Evolutionary conservation across 2,888 invertebrate genomes (phyloP).

Genomic region (Callyntrura guangdongensis): DNA sequence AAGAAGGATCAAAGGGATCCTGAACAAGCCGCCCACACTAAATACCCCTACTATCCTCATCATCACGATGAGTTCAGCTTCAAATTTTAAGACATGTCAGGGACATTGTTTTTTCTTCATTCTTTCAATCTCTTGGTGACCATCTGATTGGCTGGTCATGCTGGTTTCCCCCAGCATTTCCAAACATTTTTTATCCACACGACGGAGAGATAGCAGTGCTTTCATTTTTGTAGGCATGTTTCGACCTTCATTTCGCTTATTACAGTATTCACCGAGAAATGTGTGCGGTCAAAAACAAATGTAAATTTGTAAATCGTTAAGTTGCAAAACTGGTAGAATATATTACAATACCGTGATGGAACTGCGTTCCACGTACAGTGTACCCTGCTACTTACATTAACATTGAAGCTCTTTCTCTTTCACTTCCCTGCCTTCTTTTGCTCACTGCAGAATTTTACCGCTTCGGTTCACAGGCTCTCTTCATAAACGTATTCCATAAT

Average conservation of each 20-base stretch:
- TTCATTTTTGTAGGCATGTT: too few relatives aligned
- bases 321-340: too few relatives aligned
- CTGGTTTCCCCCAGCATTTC: background rate
- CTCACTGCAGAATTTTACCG: slow-evolving; percentile 36
- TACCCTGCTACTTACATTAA: too few relatives aligned
- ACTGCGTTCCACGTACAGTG: background rate
- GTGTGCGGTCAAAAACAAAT: too few relatives aligned
- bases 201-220: too few relatives aligned
- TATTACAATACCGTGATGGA: too few relatives aligned
- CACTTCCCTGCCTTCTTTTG: background rate
- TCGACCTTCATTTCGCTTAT: too few relatives aligned
- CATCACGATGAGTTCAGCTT: slow-evolving; percentile 3
- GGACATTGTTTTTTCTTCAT: slow-evolving; percentile 56
- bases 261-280: too few relatives aligned
- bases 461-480: slow-evolving; percentile 41
- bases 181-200: background rate
- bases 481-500: background rate
- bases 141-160: background rate
- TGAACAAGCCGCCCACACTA: slow-evolving; percentile 6
- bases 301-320: too few relatives aligned
- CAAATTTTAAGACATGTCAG: slow-evolving; percentile 72
- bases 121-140: slow-evolving; percentile 15
- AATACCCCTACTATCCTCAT: background rate
- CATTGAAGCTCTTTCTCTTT: background rate
- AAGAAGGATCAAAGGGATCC: background rate